A percentile compares a stretch with the other conserved stretches of the same genome.
These are phyloP conservation scores for Physella acuta DNA, from an alignment of 1,140 invertebrate species.

Conservation along the genomic window DNA sequence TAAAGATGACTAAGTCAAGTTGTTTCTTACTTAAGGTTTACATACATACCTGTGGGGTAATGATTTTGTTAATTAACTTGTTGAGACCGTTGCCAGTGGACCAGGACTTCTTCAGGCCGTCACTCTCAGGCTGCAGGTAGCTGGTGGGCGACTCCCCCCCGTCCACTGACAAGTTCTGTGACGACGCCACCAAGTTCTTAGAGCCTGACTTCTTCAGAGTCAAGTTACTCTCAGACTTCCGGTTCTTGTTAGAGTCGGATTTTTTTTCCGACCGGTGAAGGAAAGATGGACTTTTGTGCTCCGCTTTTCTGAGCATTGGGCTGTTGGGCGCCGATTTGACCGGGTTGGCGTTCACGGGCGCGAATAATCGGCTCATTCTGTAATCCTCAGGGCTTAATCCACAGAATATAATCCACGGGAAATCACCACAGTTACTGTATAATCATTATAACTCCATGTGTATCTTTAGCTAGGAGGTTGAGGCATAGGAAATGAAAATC, in stretches of 20 bases:
- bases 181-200: background rate
- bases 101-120: background rate
- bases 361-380: background rate
- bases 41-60: background rate
- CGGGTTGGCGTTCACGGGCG: background rate
- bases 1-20: no score
- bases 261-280: background rate
- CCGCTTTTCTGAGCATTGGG: background rate
- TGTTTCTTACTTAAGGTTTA: no score
- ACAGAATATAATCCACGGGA: no score
- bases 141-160: background rate
- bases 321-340: background rate
- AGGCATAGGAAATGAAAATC: no score
- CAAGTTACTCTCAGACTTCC: background rate
- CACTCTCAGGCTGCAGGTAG: background rate
- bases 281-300: background rate
- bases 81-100: background rate
- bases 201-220: background rate
- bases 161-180: background rate
- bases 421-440: no score
- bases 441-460: no score
- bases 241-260: background rate
- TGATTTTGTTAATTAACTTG: background rate
- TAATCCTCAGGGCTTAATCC: background rate
- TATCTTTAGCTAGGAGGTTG: no score